These are phyloP conservation scores for Scaptodrosophila lebanonensis DNA, from an alignment of 1,140 invertebrate species.

Conservation along the genomic window DNA sequence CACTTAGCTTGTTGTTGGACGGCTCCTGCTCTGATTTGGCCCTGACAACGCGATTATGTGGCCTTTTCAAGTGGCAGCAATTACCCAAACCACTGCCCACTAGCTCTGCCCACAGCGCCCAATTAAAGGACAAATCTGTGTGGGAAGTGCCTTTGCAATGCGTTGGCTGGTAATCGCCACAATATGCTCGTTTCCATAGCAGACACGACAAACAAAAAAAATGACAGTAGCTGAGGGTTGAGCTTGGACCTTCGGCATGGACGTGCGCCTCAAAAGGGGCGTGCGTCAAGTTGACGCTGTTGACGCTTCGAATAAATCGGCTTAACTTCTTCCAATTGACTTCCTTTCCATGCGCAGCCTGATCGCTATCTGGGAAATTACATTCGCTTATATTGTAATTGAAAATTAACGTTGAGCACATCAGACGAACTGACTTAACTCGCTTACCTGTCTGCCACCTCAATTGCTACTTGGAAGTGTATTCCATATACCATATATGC, in stretches of 20 bases:
- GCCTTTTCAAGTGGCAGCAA: constrained; percentile 63
- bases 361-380: constrained; percentile 45
- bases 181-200: not conserved
- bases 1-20: constrained; percentile 37
- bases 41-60: constrained; percentile 55
- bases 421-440: too few species aligned
- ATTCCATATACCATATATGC: not conserved
- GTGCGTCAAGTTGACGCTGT: not conserved
- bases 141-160: constrained; percentile 59
- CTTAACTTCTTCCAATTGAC: constrained; percentile 69
- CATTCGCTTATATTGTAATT: constrained; percentile 63
- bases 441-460: too few species aligned
- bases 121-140: constrained; percentile 71
- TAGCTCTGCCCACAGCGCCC: constrained; percentile 38
- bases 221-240: constrained; percentile 28
- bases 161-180: constrained; percentile 3
- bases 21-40: constrained; percentile 35
- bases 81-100: constrained; percentile 48
- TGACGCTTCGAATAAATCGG: constrained; percentile 38
- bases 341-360: constrained; percentile 27
- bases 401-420: constrained; percentile 24
- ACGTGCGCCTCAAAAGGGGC: constrained; percentile 24
- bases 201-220: constrained; percentile 5
- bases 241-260: constrained; percentile 2
- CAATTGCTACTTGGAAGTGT: not conserved